Evolutionary conservation across 2,113 vertebrate genomes (phyloP).

Genomic region (Protomyctophum bolini): DNA sequence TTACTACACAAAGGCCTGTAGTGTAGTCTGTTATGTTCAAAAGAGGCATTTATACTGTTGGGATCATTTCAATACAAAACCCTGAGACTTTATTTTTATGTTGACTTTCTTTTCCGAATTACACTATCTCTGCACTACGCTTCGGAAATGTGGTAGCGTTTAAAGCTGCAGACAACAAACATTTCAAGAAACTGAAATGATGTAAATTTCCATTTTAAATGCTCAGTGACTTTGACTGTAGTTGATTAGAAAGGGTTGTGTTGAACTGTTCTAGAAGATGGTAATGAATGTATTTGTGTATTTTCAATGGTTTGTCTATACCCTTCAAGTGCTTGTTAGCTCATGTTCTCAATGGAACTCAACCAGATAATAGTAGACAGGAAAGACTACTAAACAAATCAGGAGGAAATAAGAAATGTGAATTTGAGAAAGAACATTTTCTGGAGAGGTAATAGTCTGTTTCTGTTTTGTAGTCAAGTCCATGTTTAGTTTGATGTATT

Average conservation of each 20-base stretch:
- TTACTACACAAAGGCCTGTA: slow-evolving; percentile 10
- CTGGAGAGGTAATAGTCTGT: slow-evolving; percentile 45
- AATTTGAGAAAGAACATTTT: slow-evolving; percentile 46
- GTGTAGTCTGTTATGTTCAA: slow-evolving; percentile 36
- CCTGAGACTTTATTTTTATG: slow-evolving; percentile 23
- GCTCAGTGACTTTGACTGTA: slow-evolving; percentile 62
- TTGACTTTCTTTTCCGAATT: slow-evolving; percentile 33
- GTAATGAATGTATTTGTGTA: slow-evolving; percentile 76
- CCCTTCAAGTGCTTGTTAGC: slow-evolving; percentile 75
- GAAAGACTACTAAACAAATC: slow-evolving; percentile 22
- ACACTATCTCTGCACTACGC: slow-evolving; percentile 11
- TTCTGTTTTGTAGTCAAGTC: slow-evolving; percentile 69
- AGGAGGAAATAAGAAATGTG: slow-evolving; percentile 47
- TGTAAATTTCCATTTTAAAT: slow-evolving; percentile 33
- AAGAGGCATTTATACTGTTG: slow-evolving; percentile 41
- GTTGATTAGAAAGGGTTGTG: slow-evolving; percentile 53
- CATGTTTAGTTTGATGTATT: slow-evolving; percentile 76
- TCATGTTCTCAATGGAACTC: slow-evolving; percentile 61
- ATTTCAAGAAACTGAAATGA: slow-evolving; percentile 30
- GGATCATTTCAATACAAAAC: slow-evolving; percentile 31
- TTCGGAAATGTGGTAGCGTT: not conserved
- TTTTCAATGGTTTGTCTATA: slow-evolving; percentile 68
- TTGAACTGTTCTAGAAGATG: slow-evolving; percentile 62
- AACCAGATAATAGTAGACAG: slow-evolving; percentile 30
- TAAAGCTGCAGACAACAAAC: slow-evolving; percentile 1